phyloP scores from a whole-genome alignment of 1,140 invertebrate genomes.

The Hycleus cichorii region DNA sequence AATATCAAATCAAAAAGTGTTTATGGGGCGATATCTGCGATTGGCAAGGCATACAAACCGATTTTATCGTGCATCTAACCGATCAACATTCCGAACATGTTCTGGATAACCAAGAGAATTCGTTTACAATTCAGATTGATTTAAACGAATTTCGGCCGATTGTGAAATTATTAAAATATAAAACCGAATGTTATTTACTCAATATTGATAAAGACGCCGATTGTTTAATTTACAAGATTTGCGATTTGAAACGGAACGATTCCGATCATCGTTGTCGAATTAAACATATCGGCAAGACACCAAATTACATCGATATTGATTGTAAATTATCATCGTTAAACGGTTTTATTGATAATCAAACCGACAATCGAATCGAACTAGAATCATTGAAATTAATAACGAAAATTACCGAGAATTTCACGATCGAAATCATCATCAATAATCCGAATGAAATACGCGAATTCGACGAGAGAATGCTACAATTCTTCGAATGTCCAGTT shows the following conservation, averaged over 20 bases:
- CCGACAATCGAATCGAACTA: constrained; percentile 17
- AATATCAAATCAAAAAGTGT: constrained; percentile 19
- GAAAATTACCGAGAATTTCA: constrained; percentile 19
- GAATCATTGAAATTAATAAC: constrained; percentile 20
- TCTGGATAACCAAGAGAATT: constrained; percentile 20
- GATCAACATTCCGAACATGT: constrained; percentile 25
- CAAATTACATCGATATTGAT: constrained; percentile 24
- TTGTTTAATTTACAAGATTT: constrained; percentile 23
- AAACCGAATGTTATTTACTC: constrained; percentile 20
- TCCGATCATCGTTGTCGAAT: constrained; percentile 22
- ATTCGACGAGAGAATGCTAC: constrained; percentile 25
- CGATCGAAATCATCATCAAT: constrained; percentile 25
- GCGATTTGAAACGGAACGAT: constrained; percentile 21
- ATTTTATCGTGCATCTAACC: constrained; percentile 24
- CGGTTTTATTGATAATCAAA: constrained; percentile 5
- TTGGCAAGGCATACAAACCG: constrained; percentile 22
- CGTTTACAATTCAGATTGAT: constrained; percentile 22
- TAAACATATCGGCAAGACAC: constrained; percentile 25
- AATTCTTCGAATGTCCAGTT: constrained; percentile 55
- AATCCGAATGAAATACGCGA: neutral
- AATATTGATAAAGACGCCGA: constrained; percentile 21
- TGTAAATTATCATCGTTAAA: constrained; percentile 21
- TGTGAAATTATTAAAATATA: constrained; percentile 17
- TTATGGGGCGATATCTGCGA: constrained; percentile 16
- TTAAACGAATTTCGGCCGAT: neutral